phyloP scores from a whole-genome alignment of 2,113 vertebrate species.

The Malurus elegans region DNA sequence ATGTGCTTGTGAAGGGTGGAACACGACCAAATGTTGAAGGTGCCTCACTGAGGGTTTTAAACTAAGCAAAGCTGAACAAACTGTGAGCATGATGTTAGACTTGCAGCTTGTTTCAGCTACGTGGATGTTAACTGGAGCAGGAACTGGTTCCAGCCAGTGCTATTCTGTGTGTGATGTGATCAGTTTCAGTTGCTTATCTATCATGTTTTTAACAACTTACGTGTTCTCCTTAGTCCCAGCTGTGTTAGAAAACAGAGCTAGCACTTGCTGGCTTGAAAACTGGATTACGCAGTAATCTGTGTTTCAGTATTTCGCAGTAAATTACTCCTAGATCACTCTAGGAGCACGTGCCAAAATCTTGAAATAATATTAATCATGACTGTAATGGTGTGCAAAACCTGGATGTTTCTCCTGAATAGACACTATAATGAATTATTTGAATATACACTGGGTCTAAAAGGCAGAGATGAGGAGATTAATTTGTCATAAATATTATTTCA shows the following conservation, averaged over 20 bases:
- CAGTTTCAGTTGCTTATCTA: background rate
- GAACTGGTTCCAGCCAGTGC: background rate
- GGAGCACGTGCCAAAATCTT: background rate
- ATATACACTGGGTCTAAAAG: background rate
- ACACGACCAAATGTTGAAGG: background rate
- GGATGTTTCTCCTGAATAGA: background rate
- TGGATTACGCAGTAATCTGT: background rate
- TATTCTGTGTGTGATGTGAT: background rate
- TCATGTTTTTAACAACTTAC: background rate
- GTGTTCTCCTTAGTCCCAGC: accelerated
- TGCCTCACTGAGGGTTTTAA: background rate
- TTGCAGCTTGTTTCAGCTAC: background rate
- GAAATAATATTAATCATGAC: background rate
- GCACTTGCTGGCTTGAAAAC: background rate
- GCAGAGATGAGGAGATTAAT: background rate
- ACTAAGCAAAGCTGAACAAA: background rate
- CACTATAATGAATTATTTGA: background rate
- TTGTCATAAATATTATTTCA: background rate
- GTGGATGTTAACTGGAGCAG: background rate
- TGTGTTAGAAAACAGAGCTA: background rate
- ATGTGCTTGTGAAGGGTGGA: background rate
- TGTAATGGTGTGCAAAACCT: background rate
- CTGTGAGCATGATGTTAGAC: background rate
- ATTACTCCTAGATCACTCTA: background rate
- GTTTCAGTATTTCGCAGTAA: background rate